Evolutionary conservation across 1,140 invertebrate genomes (phyloP), one percentile per base, ranked within the genome.

Genomic region (Drosophila punjabiensis): DNA sequence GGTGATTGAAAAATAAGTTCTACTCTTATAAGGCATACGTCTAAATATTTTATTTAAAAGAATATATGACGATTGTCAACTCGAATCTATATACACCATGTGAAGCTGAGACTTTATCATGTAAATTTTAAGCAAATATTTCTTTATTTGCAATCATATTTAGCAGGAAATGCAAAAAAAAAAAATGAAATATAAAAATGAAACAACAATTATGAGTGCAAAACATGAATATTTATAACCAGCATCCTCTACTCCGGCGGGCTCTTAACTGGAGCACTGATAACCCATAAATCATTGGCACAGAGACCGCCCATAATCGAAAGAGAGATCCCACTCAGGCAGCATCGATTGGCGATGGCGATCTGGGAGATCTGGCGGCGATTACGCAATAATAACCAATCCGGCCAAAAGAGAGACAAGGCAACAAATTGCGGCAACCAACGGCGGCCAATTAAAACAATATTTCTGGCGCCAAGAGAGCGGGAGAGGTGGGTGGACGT

Each of bases 341-440:
- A 52, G 65, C 43, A 37, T 41, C 11, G 37, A 71, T 52, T 59
- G 37, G 35, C 56, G 64, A 67, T 67, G 28, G 59, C 56, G 32
- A 48, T 60, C 53, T 24, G 33, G 32, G 30, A 30, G 35, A 61
- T 41, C 37, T 37, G 32, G 70, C 70, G 6, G 32, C 32, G 30
- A 18, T 74, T 74, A 39, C 70, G 68, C 69, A 74, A 74, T 69
- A 45, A 41, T 68, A 53, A 32, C 64, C 67, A 69, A 68, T 69
- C 64, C 45, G 47, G 47, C 47, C 35, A 24, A 37, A 52, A 53
- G 16, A 33, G 64, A 33, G 55, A 43, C 68, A 52, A 28, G 70
- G 35, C 70, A 73, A 74, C 55, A 62, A 73, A 74, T 73, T 73
- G 55, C 55, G 56, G 53, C 70, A 73, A 53, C 67, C 68, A 47